A percentile compares a stretch with the other conserved stretches of the same genome.
Conservation (phyloP, 2,797 vertebrate species). For the Ispidina picta region DNA sequence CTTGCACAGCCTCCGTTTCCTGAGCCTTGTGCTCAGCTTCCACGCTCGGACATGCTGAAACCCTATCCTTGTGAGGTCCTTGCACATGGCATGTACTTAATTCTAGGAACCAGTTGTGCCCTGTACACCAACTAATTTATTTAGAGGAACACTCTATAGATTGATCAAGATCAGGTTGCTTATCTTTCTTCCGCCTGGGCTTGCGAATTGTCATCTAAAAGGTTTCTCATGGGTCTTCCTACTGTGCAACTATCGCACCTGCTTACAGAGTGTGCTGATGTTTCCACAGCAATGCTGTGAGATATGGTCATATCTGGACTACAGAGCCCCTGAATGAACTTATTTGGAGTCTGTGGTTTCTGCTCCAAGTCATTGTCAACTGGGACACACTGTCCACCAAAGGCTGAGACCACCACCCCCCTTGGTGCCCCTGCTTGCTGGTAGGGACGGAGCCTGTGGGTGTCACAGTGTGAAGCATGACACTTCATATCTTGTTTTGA, state of each 20-base stretch:
- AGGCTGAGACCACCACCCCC: background rate
- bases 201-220: background rate
- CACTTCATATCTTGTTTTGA: background rate
- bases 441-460: accelerated
- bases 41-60: background rate
- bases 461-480: accelerated
- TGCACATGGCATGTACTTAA: background rate
- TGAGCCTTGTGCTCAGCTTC: background rate
- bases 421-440: too few relatives aligned
- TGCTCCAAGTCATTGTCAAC: background rate
- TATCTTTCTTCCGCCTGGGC: background rate
- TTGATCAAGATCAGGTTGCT: conserved; percentile 8
- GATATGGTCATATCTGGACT: accelerated
- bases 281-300: background rate
- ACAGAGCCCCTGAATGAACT: accelerated
- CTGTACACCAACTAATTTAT: background rate
- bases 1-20: background rate
- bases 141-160: background rate
- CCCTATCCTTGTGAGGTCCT: background rate
- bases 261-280: accelerated
- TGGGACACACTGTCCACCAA: background rate
- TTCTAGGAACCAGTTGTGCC: background rate
- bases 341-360: background rate
- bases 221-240: conserved; percentile 4
- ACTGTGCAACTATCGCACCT: accelerated